Percentiles rank a stretch among this genome's conserved stretches.
phyloP scores from a whole-genome alignment of 2,797 vertebrate species.

The Syngnathus rostellatus region DNA sequence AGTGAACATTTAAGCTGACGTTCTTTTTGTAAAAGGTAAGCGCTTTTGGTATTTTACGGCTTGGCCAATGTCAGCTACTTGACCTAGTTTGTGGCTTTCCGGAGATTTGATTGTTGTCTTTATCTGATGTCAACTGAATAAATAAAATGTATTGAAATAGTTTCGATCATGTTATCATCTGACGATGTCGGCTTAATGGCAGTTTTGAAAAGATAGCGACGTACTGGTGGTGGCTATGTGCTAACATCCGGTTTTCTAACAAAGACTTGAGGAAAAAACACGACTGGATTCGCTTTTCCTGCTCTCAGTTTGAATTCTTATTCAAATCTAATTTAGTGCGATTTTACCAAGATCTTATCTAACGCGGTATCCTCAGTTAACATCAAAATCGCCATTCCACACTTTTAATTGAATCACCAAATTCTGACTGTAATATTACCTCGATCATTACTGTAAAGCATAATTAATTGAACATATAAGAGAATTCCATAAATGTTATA shows the following conservation, averaged over 20 bases:
- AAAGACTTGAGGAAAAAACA: slow-evolving; percentile 52
- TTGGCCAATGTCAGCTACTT: slow-evolving; percentile 17
- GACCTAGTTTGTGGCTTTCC: slow-evolving; percentile 12
- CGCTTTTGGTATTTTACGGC: slow-evolving; percentile 11
- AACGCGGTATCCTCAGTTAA: too few relatives aligned
- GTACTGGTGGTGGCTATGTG: slow-evolving; percentile 25
- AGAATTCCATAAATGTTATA: neutral
- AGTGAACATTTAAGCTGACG: slow-evolving; percentile 42
- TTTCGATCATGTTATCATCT: slow-evolving; percentile 9
- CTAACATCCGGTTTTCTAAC: slow-evolving; percentile 59
- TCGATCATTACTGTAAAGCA: neutral
- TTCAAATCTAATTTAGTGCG: neutral
- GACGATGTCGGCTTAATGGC: slow-evolving; percentile 26
- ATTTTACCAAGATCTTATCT: too few relatives aligned
- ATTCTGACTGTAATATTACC: neutral
- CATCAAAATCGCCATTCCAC: neutral
- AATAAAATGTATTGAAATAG: accelerated
- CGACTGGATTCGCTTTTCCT: slow-evolving; percentile 12
- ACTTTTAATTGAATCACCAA: neutral
- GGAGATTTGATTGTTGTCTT: neutral
- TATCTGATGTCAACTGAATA: neutral
- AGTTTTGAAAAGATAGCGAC: slow-evolving; percentile 11
- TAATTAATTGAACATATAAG: neutral
- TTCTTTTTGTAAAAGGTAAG: slow-evolving; percentile 55
- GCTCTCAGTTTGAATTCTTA: neutral